Evolutionary conservation across 2,113 vertebrate genomes (phyloP).

Genomic region (Paedocypris sp.): DNA sequence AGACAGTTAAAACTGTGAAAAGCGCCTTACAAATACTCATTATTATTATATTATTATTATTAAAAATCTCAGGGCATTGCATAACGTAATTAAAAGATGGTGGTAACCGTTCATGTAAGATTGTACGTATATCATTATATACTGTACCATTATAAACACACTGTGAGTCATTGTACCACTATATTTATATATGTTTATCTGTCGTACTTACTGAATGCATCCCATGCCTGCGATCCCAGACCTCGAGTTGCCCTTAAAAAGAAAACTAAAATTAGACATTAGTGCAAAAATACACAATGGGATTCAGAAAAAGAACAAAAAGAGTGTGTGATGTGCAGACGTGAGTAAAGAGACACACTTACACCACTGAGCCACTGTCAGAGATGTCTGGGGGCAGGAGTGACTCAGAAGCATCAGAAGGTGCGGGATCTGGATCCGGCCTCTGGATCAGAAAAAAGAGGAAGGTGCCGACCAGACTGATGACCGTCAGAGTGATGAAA

Average conservation of each 20-base stretch:
- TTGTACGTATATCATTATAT: too few species aligned
- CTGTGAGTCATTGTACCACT: background rate
- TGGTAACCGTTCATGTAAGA: too few species aligned
- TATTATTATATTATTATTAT: too few species aligned
- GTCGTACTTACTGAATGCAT: constrained; percentile 83
- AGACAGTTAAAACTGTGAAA: too few species aligned
- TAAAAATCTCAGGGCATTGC: too few species aligned
- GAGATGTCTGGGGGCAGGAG: constrained; percentile 40
- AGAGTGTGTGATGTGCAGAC: background rate
- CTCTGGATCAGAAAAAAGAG: constrained; percentile 91
- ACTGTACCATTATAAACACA: background rate
- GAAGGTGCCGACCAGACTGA: constrained; percentile 90
- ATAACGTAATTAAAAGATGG: too few species aligned
- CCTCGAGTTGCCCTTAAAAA: constrained; percentile 55
- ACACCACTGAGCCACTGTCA: constrained; percentile 28
- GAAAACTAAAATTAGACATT: background rate
- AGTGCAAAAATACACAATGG: background rate
- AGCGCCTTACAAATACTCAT: too few species aligned
- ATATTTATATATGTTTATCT: background rate
- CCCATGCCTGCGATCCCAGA: constrained; percentile 64
- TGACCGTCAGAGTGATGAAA: constrained; percentile 88
- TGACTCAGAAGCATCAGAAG: constrained; percentile 40
- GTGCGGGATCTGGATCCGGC: constrained; percentile 51
- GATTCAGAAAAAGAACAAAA: background rate
- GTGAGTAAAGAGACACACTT: background rate